phyloP scores from a whole-genome alignment of 1,140 invertebrate species.

The Trigoniulus corallinus region DNA sequence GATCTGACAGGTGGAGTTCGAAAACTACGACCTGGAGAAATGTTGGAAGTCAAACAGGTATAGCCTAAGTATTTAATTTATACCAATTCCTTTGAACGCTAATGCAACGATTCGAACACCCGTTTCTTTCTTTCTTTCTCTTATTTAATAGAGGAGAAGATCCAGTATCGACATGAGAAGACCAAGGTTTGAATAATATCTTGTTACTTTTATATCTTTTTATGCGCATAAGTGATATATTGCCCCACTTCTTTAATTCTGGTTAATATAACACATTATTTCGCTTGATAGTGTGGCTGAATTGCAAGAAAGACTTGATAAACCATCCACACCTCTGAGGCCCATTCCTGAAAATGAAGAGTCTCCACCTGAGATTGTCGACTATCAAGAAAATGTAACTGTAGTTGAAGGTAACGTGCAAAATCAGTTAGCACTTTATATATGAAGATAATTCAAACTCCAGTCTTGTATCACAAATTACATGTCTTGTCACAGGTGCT shows the following conservation, averaged over 20 bases:
- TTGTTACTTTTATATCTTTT: slow-evolving; percentile 10
- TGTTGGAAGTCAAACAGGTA: slow-evolving; percentile 18
- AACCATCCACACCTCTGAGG: slow-evolving; percentile 71
- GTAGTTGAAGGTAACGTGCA: slow-evolving; percentile 62
- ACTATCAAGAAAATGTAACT: slow-evolving; percentile 75
- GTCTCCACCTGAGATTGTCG: slow-evolving; percentile 60
- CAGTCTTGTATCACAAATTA: not conserved
- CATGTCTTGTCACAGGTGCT: slow-evolving; percentile 40
- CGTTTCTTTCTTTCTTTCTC: no score
- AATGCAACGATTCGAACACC: not conserved
- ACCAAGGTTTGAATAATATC: slow-evolving; percentile 10
- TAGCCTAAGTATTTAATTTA: no score
- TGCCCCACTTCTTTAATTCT: not conserved
- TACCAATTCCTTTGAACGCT: slow-evolving; percentile 7
- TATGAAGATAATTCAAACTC: not conserved
- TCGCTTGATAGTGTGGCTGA: slow-evolving; percentile 42
- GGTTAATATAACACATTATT: not conserved
- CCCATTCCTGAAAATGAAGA: slow-evolving; percentile 50
- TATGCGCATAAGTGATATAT: slow-evolving; percentile 5
- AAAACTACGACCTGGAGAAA: slow-evolving; percentile 21
- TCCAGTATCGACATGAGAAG: slow-evolving; percentile 13
- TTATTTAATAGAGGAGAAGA: slow-evolving; percentile 6
- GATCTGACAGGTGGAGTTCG: slow-evolving; percentile 17
- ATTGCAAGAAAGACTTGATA: slow-evolving; percentile 68
- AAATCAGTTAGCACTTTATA: not conserved